Evolutionary conservation across 2,797 vertebrate species (phyloP).

Genomic region (Neosalanx taihuensis): DNA sequence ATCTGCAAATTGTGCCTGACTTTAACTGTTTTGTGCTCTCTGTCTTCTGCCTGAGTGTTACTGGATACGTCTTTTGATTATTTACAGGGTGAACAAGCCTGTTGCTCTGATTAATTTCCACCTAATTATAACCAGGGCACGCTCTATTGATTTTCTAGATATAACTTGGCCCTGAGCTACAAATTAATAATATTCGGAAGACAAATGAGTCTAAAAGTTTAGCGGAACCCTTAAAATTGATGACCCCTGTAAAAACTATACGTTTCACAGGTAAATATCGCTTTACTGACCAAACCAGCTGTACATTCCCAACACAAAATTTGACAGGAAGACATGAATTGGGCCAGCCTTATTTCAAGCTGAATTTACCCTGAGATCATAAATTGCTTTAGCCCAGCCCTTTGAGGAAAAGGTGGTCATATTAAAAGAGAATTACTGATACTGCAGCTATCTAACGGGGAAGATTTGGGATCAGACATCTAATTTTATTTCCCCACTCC

Average conservation of each 20-base stretch:
- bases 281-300: constrained; percentile 55
- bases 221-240: constrained; percentile 55
- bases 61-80: constrained; percentile 54
- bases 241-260: constrained; percentile 53
- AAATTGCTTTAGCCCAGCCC: constrained; percentile 65
- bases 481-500: constrained; percentile 2
- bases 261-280: constrained; percentile 59
- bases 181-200: constrained; percentile 63
- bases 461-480: constrained; percentile 22
- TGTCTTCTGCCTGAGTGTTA: constrained; percentile 40
- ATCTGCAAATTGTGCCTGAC: constrained; percentile 45
- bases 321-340: constrained; percentile 52
- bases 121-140: constrained; percentile 66
- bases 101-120: constrained; percentile 65
- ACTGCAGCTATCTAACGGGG: constrained; percentile 25
- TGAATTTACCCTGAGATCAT: constrained; percentile 74
- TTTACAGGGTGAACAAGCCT: constrained; percentile 55
- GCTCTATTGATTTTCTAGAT: constrained; percentile 58
- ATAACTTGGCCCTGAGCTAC: constrained; percentile 53
- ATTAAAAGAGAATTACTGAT: constrained; percentile 78
- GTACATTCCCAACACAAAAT: constrained; percentile 36
- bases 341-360: constrained; percentile 65
- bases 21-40: constrained; percentile 29
- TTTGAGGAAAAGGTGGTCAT: constrained; percentile 68
- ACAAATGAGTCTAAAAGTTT: constrained; percentile 62